phyloP scores from a whole-genome alignment of 2,888 invertebrate species.

The Ischnura elegans region DNA sequence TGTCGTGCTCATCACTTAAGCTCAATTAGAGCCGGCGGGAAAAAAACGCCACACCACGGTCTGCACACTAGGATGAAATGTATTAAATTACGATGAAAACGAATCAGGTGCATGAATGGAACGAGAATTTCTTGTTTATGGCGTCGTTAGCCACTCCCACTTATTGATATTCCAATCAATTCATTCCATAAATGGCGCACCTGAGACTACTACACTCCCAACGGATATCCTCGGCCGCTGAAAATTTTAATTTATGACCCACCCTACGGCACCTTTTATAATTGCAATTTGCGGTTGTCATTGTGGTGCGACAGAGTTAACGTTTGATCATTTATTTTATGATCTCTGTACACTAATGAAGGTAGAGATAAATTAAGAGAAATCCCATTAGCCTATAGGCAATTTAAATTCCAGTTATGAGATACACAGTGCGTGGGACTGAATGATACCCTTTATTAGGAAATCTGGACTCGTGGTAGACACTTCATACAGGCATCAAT shows the following conservation, averaged over 20 bases:
- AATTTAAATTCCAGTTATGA: neutral
- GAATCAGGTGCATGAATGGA: neutral
- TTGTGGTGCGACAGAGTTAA: neutral
- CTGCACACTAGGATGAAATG: neutral
- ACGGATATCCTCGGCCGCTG: neutral
- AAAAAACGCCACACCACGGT: neutral
- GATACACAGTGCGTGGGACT: no score
- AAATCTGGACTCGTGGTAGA: no score
- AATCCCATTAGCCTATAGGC: neutral
- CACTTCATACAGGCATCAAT: no score
- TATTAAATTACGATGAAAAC: neutral
- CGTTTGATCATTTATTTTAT: neutral
- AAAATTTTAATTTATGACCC: neutral
- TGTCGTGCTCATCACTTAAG: neutral
- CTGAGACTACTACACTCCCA: neutral
- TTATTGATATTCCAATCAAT: slow-evolving; percentile 27
- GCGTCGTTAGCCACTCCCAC: slow-evolving; percentile 10
- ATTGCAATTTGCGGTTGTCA: neutral
- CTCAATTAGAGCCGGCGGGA: neutral
- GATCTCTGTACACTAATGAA: neutral
- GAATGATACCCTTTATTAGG: no score
- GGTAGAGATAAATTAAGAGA: neutral
- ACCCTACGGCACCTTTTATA: neutral
- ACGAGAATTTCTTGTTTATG: neutral
- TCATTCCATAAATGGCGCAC: neutral